These are phyloP conservation scores for Punctoribates punctum DNA, from an alignment of 2,888 invertebrate genomes.

Conservation along the genomic window DNA sequence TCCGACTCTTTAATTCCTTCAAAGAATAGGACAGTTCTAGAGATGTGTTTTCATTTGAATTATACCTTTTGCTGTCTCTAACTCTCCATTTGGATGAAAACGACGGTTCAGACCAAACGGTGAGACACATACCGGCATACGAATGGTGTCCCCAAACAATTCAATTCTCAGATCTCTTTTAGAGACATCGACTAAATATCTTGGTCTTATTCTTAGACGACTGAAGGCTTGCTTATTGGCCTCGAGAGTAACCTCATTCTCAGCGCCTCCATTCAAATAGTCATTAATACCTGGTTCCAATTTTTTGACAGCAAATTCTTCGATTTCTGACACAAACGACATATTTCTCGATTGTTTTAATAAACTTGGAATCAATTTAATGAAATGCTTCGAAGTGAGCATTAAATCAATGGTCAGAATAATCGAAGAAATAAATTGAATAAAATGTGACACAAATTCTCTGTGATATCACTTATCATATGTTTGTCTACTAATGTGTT, in stretches of 20 bases:
- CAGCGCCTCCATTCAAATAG: constrained; percentile 67
- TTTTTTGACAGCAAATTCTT: too few relatives aligned
- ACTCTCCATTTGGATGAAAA: constrained; percentile 74
- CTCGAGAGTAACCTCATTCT: constrained; percentile 69
- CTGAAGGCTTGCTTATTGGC: constrained; percentile 69
- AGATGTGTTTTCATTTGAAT: background rate
- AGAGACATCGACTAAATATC: constrained; percentile 53
- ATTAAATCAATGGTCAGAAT: too few relatives aligned
- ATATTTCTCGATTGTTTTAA: too few relatives aligned
- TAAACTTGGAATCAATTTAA: too few relatives aligned
- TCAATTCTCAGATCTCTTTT: constrained; percentile 53
- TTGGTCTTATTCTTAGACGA: constrained; percentile 51
- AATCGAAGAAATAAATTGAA: too few relatives aligned
- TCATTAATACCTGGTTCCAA: background rate
- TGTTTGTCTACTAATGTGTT: too few relatives aligned
- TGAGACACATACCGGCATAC: constrained; percentile 69
- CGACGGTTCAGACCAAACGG: constrained; percentile 69
- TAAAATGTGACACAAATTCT: too few relatives aligned
- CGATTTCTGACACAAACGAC: too few relatives aligned
- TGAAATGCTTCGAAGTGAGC: too few relatives aligned
- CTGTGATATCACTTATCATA: too few relatives aligned
- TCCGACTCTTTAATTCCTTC: constrained; percentile 52
- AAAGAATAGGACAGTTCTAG: background rate
- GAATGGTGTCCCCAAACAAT: constrained; percentile 64
- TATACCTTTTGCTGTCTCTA: constrained; percentile 71